Evolutionary conservation across 1,140 invertebrate species (phyloP).

Genomic region (Antheraea pernyi): DNA sequence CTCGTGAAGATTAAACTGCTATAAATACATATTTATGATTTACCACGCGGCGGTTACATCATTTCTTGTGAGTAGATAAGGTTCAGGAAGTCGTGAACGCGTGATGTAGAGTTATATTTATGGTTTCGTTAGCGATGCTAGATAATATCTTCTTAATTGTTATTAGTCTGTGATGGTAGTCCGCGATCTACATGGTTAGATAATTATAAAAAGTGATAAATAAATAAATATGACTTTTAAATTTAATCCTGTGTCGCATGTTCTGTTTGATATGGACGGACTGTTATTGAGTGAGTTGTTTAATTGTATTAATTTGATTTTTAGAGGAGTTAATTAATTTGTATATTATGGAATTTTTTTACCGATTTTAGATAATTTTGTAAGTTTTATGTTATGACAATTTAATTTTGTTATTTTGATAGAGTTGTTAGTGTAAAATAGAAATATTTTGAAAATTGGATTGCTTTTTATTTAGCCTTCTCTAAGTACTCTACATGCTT

Average conservation of each 20-base stretch:
- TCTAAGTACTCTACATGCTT: no score
- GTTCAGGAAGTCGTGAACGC: neutral
- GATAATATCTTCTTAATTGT: neutral
- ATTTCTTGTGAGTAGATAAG: neutral
- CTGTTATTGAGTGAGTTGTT: slow-evolving; percentile 64
- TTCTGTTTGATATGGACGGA: slow-evolving; percentile 77
- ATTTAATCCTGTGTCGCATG: slow-evolving; percentile 61
- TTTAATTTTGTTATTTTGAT: no score
- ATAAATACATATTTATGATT: neutral
- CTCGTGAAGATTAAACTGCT: neutral
- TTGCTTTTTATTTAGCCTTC: neutral
- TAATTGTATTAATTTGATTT: slow-evolving; percentile 14
- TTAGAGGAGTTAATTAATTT: neutral
- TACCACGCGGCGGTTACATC: neutral
- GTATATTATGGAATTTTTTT: neutral
- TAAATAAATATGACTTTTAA: slow-evolving; percentile 37
- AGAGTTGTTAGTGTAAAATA: no score
- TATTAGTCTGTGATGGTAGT: neutral
- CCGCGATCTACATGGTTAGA: neutral
- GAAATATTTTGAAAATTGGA: no score
- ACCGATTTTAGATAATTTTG: neutral
- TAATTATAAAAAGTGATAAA: slow-evolving; percentile 7
- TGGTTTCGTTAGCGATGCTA: neutral
- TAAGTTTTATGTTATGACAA: neutral
- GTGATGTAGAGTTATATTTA: neutral